These are phyloP conservation scores for Parazoanthus atlanticus DNA, from an alignment of 92 coral and sea anemone species.

Conservation along the genomic window DNA sequence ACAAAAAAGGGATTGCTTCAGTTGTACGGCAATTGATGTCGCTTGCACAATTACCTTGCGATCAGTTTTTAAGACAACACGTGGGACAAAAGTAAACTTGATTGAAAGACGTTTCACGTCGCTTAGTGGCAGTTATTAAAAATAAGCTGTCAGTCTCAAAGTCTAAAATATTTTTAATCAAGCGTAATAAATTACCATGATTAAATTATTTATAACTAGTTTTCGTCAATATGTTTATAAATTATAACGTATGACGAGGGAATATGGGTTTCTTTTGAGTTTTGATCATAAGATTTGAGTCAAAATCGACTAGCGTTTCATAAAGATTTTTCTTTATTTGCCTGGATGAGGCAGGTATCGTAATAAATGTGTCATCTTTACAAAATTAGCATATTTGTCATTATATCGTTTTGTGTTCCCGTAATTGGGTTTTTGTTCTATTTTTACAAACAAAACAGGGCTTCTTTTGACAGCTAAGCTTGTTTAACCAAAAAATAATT, in stretches of 20 bases:
- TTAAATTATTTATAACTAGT: slow-evolving; percentile 3
- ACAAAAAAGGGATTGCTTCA: no score
- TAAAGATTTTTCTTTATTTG: background rate
- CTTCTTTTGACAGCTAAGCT: background rate
- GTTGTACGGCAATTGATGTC: no score
- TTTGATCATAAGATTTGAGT: background rate
- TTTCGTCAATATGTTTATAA: background rate
- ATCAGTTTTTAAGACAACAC: background rate
- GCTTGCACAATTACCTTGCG: background rate
- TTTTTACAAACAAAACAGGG: background rate
- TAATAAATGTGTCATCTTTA: background rate
- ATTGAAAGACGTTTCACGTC: background rate
- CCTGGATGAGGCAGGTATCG: background rate
- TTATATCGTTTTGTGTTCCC: background rate
- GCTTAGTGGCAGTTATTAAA: background rate
- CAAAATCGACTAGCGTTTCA: background rate
- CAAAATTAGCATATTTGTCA: slow-evolving; percentile 18
- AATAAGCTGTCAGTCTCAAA: background rate
- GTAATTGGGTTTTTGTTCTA: slow-evolving; percentile 9
- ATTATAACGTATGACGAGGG: background rate
- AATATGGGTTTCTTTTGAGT: background rate
- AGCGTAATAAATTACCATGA: background rate
- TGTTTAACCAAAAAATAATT: slow-evolving; percentile 30
- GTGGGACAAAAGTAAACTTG: background rate
- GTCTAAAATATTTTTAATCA: background rate